Evolutionary conservation across 2,113 vertebrate species (phyloP), one percentile per base, ranked within the genome.

Genomic region (Hydrolagus affinis): DNA sequence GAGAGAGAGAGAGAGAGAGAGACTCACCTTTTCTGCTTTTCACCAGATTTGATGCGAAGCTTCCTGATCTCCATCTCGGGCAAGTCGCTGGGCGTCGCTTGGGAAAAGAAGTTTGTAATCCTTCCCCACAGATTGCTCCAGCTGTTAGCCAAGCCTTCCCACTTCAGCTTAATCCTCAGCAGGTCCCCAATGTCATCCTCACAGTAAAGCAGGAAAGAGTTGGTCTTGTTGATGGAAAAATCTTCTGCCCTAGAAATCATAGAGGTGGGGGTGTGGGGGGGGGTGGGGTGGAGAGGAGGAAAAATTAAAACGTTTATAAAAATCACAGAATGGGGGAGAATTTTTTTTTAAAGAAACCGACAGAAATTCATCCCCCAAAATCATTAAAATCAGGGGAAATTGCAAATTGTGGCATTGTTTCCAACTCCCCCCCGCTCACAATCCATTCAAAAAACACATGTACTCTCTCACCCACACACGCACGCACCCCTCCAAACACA

Each of bases 131-230:
- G 85, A 0, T 91, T 94, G 94, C 56, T 95, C 44, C 44, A 44
- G 2, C 2, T 44, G 44, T 44, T 44, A 44, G 44, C 44, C 44
- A 91, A 86, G 1, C 91, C 93, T 68, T 97, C 94, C 98, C 97
- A 99, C n/a, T 88, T 95, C 70, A 99, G 93, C 23, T 89, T 90
- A 86, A 99, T 96, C 89, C 94, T 95, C 72, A 98, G 57, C 71
- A 99, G 92, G 3, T 98, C 95, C 1, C 98, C 97, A 68, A 99
- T 93, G n/a, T 98, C 95, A n/a, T 96, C 88, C 68, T 98, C 98
- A 0, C 95, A 97, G 19, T 97, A 97, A 66, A 98, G 95, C 89
- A 99, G 90, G 90, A 98, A 99, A 21, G 97, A 97, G 90, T 97
- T 98, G 0, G 97, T 99, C 28, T 93, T 88, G 0, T 99, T 99